Evolutionary conservation across 2,888 invertebrate species (phyloP).

Genomic region (Orchestes rusci): DNA sequence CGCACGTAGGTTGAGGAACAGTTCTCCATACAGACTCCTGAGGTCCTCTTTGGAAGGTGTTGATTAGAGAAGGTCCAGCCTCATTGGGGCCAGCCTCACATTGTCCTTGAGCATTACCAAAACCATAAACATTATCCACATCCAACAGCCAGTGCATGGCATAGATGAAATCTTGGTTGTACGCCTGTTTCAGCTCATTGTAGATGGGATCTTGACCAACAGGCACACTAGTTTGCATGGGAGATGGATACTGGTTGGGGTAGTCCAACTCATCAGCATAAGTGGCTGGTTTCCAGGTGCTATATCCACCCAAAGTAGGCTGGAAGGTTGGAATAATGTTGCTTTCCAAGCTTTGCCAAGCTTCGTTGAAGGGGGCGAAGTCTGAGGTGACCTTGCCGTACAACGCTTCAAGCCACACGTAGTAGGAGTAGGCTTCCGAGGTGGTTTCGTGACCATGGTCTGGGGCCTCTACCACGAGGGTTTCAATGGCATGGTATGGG

Average conservation of each 20-base stretch:
- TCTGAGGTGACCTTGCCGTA: constrained; percentile 27
- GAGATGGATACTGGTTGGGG: constrained; percentile 28
- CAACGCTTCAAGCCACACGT: constrained; percentile 29
- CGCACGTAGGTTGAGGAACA: constrained; percentile 30
- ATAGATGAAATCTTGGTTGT: constrained; percentile 25
- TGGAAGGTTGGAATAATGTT: constrained; percentile 29
- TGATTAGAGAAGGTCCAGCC: constrained; percentile 28
- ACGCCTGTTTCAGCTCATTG: constrained; percentile 26
- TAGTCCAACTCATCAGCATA: constrained; percentile 27
- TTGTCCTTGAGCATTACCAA: constrained; percentile 22
- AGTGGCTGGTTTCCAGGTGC: constrained; percentile 27
- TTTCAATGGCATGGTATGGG: constrained; percentile 31
- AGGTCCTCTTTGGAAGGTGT: constrained; percentile 30
- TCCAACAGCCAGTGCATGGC: constrained; percentile 31
- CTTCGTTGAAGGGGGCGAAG: constrained; percentile 28
- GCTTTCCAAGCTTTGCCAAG: constrained; percentile 28
- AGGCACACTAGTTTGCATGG: constrained; percentile 16
- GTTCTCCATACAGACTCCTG: constrained; percentile 31
- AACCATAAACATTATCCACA: constrained; percentile 24
- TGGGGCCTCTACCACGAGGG: constrained; percentile 29
- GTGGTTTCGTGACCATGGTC: constrained; percentile 32
- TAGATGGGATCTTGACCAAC: constrained; percentile 28
- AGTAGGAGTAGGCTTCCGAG: constrained; percentile 30
- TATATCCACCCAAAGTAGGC: constrained; percentile 26
- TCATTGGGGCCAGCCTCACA: constrained; percentile 22